Conservation (phyloP, 2,888 invertebrate species). For the Acronicta alni region DNA sequence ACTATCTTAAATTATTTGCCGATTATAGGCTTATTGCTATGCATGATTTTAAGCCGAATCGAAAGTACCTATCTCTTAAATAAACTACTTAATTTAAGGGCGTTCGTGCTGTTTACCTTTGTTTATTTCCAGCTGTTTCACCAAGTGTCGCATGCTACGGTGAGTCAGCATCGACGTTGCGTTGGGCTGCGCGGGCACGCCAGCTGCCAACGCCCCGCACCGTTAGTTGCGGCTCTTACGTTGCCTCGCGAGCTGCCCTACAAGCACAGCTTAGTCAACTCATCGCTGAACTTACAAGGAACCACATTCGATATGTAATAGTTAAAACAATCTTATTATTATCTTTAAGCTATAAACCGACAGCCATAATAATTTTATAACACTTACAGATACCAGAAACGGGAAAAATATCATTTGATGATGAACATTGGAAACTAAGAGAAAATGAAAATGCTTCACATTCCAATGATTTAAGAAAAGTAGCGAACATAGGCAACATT, state of each 20-base stretch:
- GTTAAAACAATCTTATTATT: background rate
- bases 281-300: constrained; percentile 73
- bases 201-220: constrained; percentile 85
- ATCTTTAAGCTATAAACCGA: background rate
- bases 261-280: constrained; percentile 82
- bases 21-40: too few species aligned
- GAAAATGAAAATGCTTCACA: constrained; percentile 44
- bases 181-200: constrained; percentile 94
- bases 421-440: constrained; percentile 72
- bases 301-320: constrained; percentile 79
- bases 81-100: too few species aligned
- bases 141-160: constrained; percentile 93
- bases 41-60: too few species aligned
- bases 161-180: constrained; percentile 94
- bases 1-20: too few species aligned
- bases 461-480: constrained; percentile 42
- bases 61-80: too few species aligned
- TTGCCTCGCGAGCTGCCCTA: constrained; percentile 63
- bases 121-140: constrained; percentile 90
- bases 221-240: constrained; percentile 40
- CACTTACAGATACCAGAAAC: constrained; percentile 74
- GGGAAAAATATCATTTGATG: constrained; percentile 75
- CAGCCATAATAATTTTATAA: constrained; percentile 24
- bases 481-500: constrained; percentile 79
- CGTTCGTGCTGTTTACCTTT: too few species aligned